Conservation (phyloP, 2,113 vertebrate species). For the Columbina picui region DNA sequence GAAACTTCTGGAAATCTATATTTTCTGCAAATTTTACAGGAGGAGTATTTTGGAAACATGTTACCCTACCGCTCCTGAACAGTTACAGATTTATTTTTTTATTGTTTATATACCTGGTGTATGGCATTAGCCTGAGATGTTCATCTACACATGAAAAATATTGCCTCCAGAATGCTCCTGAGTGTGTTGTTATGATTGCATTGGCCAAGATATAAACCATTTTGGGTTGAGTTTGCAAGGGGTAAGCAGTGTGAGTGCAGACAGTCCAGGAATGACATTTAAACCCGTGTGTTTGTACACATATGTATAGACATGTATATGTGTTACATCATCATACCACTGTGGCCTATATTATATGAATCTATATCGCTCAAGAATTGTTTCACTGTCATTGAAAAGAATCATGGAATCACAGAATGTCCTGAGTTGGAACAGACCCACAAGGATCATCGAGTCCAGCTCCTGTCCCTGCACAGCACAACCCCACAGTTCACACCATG, state of each 20-base stretch:
- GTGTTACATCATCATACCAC: not conserved
- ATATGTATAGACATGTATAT: rapidly evolving
- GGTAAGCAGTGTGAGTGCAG: not conserved
- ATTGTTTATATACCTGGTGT: not conserved
- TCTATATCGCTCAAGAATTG: not conserved
- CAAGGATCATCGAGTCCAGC: too few relatives aligned
- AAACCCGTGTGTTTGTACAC: not conserved
- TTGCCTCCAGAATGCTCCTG: not conserved
- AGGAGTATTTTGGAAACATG: not conserved
- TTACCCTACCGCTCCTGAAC: not conserved
- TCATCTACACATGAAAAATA: not conserved
- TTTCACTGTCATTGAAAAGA: not conserved
- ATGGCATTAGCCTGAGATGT: not conserved
- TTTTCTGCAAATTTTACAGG: not conserved
- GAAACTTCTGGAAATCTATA: not conserved
- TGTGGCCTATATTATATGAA: not conserved
- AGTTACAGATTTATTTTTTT: not conserved
- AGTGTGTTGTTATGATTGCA: not conserved
- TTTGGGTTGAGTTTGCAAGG: not conserved
- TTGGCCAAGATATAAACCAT: not conserved
- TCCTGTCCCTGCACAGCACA: too few relatives aligned
- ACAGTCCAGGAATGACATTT: not conserved
- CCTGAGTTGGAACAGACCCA: too few relatives aligned
- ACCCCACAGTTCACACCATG: too few relatives aligned
- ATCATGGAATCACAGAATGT: too few relatives aligned